Evolutionary conservation across 2,113 vertebrate genomes (phyloP).

Genomic region (Pygoscelis adeliae): DNA sequence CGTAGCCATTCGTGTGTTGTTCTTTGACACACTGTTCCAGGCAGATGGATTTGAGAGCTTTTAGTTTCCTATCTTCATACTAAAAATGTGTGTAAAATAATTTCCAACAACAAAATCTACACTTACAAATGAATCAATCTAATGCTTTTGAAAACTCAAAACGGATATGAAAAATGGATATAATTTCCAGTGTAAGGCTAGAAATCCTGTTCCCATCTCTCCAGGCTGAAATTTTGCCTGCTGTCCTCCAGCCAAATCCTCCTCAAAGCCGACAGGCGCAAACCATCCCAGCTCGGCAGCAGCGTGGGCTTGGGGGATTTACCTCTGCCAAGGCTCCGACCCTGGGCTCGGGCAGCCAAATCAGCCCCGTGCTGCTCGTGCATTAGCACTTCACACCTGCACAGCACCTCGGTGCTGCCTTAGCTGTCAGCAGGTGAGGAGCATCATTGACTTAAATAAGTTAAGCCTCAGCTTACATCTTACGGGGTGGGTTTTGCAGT

Average conservation of each 20-base stretch:
- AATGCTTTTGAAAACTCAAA: background rate
- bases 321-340: background rate
- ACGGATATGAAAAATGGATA: background rate
- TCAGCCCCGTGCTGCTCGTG: accelerated
- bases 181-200: background rate
- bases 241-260: background rate
- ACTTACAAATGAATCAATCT: background rate
- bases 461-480: background rate
- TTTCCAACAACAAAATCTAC: background rate
- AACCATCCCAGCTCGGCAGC: accelerated
- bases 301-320: background rate
- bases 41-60: background rate
- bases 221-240: background rate
- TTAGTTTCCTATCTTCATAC: background rate
- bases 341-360: background rate
- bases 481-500: background rate
- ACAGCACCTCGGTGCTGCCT: accelerated
- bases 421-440: background rate
- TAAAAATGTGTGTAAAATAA: background rate
- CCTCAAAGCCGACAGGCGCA: accelerated
- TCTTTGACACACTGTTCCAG: background rate
- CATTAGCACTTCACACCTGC: background rate
- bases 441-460: background rate
- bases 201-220: background rate
- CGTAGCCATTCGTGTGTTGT: background rate